Evolutionary conservation across 1,140 invertebrate genomes (phyloP).

Genomic region (Arion vulgaris): DNA sequence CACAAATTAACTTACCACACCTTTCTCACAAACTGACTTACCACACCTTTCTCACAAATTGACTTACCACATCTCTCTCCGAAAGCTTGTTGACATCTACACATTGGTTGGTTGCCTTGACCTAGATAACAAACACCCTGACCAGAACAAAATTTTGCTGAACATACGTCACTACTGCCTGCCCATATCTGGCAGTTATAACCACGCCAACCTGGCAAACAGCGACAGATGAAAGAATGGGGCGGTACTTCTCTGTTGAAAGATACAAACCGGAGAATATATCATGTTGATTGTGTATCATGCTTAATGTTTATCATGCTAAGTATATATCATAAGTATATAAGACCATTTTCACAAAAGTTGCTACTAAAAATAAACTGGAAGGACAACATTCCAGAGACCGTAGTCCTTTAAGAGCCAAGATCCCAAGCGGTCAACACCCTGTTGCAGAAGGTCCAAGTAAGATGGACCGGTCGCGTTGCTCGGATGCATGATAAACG

Average conservation of each 20-base stretch:
- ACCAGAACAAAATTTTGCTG: not conserved
- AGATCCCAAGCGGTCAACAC: not conserved
- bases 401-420: not conserved
- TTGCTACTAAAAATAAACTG: not conserved
- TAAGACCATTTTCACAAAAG: not conserved
- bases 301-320: no score
- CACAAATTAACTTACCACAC: no score
- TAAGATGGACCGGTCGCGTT: no score
- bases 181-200: constrained; percentile 16
- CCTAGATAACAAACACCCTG: constrained; percentile 17
- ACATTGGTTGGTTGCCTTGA: not conserved
- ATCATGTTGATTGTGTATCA: not conserved
- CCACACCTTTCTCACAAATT: not conserved
- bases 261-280: not conserved
- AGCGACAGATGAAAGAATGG: constrained; percentile 16
- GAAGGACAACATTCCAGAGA: not conserved
- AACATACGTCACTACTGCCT: not conserved
- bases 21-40: no score
- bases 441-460: not conserved
- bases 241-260: not conserved
- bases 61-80: constrained; percentile 19
- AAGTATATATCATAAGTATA: not conserved
- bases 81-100: constrained; percentile 12
- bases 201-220: constrained; percentile 15
- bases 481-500: no score